These are phyloP conservation scores for Scolopax mira DNA, from an alignment of 2,113 vertebrate genomes.

Conservation along the genomic window DNA sequence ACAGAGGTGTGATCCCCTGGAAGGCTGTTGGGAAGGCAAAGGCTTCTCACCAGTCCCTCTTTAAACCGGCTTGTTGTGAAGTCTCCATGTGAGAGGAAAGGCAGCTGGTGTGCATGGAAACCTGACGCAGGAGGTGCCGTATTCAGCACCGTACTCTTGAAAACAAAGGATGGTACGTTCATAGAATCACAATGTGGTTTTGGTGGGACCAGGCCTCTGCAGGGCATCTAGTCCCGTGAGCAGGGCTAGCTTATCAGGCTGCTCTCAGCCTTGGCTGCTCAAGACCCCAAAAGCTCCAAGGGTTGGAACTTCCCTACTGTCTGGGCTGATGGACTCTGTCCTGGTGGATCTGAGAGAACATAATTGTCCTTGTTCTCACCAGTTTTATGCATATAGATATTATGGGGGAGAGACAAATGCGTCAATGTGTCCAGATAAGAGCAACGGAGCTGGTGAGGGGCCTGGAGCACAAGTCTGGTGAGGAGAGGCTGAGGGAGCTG, in stretches of 20 bases:
- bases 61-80: not conserved
- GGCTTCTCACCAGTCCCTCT: not conserved
- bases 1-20: not conserved
- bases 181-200: rapidly evolving
- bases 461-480: too few relatives aligned
- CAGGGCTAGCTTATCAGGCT: not conserved
- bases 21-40: not conserved
- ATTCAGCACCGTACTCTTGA: rapidly evolving
- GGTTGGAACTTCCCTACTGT: rapidly evolving
- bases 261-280: not conserved
- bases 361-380: not conserved
- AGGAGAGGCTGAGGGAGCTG: too few relatives aligned
- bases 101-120: not conserved
- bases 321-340: not conserved
- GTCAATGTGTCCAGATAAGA: too few relatives aligned
- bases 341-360: not conserved
- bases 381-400: not conserved
- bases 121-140: not conserved
- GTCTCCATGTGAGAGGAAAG: rapidly evolving
- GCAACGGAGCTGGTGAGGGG: too few relatives aligned
- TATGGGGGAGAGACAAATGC: not conserved
- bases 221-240: not conserved
- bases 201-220: not conserved
- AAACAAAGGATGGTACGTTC: not conserved
- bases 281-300: too few relatives aligned